phyloP scores from a whole-genome alignment of 2,888 invertebrate genomes.

The Nectonema munidae region DNA sequence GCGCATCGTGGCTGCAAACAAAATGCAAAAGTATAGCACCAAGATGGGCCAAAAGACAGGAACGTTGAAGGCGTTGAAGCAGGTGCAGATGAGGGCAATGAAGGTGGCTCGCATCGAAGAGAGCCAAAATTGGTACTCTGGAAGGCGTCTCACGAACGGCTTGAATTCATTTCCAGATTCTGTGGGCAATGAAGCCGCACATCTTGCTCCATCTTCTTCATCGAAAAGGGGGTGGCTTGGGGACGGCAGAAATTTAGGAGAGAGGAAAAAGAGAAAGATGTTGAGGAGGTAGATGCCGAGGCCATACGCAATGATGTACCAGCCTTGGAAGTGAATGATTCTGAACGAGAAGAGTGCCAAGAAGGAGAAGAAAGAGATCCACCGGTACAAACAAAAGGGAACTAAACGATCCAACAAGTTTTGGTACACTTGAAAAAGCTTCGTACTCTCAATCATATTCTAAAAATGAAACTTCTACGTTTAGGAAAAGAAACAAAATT shows the following conservation, averaged over 20 bases:
- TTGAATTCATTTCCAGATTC: conserved; percentile 81
- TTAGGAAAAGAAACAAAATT: too few species aligned
- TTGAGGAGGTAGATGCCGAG: conserved; percentile 95
- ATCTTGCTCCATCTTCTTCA: too few species aligned
- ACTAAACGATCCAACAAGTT: neutral
- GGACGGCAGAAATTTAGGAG: conserved; percentile 94
- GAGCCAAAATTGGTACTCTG: conserved; percentile 98
- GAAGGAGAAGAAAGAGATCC: conserved; percentile 1
- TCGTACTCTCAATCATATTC: too few species aligned
- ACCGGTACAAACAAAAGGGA: neutral
- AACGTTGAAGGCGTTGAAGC: conserved; percentile 86
- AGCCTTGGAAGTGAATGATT: conserved; percentile 35
- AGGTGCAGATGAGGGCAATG: conserved; percentile 57
- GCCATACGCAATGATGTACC: conserved; percentile 97
- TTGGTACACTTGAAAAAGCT: neutral
- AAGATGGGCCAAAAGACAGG: conserved; percentile 99
- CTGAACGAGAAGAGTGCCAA: neutral
- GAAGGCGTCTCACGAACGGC: conserved; percentile 70
- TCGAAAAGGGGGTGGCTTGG: too few species aligned
- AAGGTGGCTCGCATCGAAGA: conserved; percentile 71
- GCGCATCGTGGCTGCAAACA: conserved; percentile 97
- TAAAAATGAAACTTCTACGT: too few species aligned
- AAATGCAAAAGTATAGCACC: conserved; percentile 93
- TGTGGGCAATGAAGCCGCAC: conserved; percentile 77
- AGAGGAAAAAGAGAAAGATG: conserved; percentile 92